phyloP scores from a whole-genome alignment of 2,797 vertebrate species.

The Mergus octosetaceus region DNA sequence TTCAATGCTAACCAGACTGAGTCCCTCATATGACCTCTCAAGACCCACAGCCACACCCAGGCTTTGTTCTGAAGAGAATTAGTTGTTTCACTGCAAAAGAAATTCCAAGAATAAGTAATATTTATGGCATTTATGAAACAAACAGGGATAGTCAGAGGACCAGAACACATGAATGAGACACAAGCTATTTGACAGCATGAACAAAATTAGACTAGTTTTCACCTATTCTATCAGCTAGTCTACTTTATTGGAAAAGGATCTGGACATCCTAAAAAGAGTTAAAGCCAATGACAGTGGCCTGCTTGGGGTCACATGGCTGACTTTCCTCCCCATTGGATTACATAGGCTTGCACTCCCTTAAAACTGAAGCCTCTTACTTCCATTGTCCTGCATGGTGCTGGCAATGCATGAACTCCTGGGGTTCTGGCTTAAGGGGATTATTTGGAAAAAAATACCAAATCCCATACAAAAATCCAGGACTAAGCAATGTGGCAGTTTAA shows the following conservation, averaged over 20 bases:
- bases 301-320: not conserved
- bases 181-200: not conserved
- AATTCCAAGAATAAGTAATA: not conserved
- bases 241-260: not conserved
- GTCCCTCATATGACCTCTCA: not conserved
- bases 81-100: not conserved
- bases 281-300: not conserved
- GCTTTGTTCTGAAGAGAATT: not conserved
- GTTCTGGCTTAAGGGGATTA: not conserved
- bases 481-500: not conserved
- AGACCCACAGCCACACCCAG: not conserved
- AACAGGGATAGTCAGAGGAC: not conserved
- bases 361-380: constrained; percentile 25
- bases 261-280: not conserved
- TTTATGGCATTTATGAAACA: not conserved
- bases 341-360: not conserved
- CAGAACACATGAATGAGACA: not conserved
- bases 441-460: not conserved
- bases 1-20: not conserved
- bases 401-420: constrained; percentile 14
- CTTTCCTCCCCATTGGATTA: not conserved
- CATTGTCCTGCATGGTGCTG: constrained; percentile 35
- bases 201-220: not conserved
- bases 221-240: not conserved
- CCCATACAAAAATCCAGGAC: not conserved